Conservation (phyloP, 2,888 invertebrate species). For the Sympetrum striolatum region DNA sequence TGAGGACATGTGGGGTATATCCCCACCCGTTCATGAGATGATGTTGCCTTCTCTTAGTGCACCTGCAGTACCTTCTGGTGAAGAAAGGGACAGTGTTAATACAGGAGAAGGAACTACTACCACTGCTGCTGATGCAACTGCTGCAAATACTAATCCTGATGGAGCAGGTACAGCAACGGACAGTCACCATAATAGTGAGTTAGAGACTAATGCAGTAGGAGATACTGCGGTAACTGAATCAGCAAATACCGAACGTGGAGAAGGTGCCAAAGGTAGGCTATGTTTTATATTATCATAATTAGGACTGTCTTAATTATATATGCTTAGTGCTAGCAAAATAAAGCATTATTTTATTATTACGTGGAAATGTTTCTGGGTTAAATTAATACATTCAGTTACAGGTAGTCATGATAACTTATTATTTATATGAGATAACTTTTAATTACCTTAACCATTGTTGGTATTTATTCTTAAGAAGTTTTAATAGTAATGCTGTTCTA, state of each 20-base stretch:
- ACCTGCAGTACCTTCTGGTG: background rate
- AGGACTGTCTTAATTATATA: background rate
- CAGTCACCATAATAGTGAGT: background rate
- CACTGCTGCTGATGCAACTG: background rate
- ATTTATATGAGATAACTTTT: too few species aligned
- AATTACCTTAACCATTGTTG: too few species aligned
- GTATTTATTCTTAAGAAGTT: too few species aligned
- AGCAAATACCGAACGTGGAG: background rate
- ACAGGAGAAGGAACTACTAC: background rate
- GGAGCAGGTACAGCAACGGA: background rate
- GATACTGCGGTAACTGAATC: background rate
- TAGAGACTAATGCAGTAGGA: background rate
- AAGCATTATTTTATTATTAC: background rate
- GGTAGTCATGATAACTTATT: too few species aligned
- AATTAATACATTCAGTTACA: too few species aligned
- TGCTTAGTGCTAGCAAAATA: background rate
- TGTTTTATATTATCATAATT: background rate
- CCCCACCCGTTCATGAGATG: background rate
- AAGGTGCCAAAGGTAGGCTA: background rate
- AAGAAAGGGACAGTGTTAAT: background rate
- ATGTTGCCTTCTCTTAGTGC: background rate
- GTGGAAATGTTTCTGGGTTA: too few species aligned
- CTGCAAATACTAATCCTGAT: background rate
- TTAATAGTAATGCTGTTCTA: too few species aligned
- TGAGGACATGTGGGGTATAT: constrained; percentile 9